Evolutionary conservation across 35 echinoderm and acorn worm species (phyloP).

Genomic region (Ophiothrix spiculata): DNA sequence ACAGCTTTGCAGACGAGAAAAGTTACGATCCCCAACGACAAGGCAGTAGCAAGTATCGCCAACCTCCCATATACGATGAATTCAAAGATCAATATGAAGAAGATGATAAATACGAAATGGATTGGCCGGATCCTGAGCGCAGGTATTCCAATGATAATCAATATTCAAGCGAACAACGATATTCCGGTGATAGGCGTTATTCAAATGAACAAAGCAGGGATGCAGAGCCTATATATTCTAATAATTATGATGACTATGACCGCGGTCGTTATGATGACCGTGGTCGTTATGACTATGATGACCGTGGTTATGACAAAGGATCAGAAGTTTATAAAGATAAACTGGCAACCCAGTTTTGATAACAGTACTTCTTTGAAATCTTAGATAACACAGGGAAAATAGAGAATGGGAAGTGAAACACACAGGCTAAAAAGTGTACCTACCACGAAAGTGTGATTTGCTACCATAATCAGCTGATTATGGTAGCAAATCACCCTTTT

Average conservation of each 20-base stretch:
- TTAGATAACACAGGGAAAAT: too few species aligned
- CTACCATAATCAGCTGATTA: too few species aligned
- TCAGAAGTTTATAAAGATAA: constrained; percentile 49
- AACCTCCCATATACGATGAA: not conserved
- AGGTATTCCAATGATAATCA: not conserved
- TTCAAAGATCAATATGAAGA: not conserved
- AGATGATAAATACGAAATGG: not conserved
- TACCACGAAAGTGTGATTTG: too few species aligned
- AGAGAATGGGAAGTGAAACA: too few species aligned
- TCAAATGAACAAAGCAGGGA: too few species aligned
- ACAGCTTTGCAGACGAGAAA: not conserved
- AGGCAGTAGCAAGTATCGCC: not conserved
- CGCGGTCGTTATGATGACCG: constrained; percentile 13
- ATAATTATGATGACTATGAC: constrained; percentile 2
- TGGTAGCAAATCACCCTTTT: too few species aligned
- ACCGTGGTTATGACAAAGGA: not conserved
- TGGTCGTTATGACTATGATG: constrained; percentile 1
- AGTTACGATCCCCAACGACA: not conserved
- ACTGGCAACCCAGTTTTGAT: constrained; percentile 75
- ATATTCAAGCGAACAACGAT: constrained; percentile 10
- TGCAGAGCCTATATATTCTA: too few species aligned
- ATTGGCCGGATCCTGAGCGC: not conserved
- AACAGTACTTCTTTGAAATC: too few species aligned
- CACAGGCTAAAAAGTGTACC: too few species aligned
- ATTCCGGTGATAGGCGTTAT: not conserved